Conservation (phyloP, 2,888 invertebrate species). For the Nasonia oneida region DNA sequence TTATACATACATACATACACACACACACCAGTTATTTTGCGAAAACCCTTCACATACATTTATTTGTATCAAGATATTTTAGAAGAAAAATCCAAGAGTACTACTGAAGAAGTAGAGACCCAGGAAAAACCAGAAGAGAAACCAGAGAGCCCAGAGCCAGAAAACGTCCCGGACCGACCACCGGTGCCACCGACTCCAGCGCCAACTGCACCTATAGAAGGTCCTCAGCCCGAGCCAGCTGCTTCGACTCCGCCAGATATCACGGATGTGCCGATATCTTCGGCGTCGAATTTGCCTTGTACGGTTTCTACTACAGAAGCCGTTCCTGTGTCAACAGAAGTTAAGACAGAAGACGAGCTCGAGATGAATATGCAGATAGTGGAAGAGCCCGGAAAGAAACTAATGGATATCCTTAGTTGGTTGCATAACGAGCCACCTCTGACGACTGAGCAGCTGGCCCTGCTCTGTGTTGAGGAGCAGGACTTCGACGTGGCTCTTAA, state of each 20-base stretch:
- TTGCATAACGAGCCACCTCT: slow-evolving; percentile 85
- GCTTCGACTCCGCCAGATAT: neutral
- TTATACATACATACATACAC: too few species aligned
- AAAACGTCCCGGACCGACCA: slow-evolving; percentile 69
- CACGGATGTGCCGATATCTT: neutral
- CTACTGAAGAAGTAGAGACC: neutral
- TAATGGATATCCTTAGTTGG: slow-evolving; percentile 84
- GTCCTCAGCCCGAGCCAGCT: slow-evolving; percentile 5
- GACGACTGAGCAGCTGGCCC: slow-evolving; percentile 82
- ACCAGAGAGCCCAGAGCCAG: slow-evolving; percentile 81
- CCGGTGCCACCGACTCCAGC: slow-evolving; percentile 8
- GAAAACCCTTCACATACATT: neutral
- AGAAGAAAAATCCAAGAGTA: neutral
- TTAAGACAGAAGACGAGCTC: neutral
- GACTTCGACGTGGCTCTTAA: slow-evolving; percentile 91
- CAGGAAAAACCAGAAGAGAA: slow-evolving; percentile 13
- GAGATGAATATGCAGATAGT: slow-evolving; percentile 26
- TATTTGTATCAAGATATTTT: neutral
- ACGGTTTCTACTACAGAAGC: neutral
- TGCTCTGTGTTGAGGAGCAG: slow-evolving; percentile 85
- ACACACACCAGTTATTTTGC: neutral
- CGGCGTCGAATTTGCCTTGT: neutral
- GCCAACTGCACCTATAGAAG: slow-evolving; percentile 14
- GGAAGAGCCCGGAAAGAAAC: slow-evolving; percentile 58
- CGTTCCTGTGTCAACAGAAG: neutral